Conservation (phyloP, 2,113 vertebrate species). For the Alouatta palliata region DNA sequence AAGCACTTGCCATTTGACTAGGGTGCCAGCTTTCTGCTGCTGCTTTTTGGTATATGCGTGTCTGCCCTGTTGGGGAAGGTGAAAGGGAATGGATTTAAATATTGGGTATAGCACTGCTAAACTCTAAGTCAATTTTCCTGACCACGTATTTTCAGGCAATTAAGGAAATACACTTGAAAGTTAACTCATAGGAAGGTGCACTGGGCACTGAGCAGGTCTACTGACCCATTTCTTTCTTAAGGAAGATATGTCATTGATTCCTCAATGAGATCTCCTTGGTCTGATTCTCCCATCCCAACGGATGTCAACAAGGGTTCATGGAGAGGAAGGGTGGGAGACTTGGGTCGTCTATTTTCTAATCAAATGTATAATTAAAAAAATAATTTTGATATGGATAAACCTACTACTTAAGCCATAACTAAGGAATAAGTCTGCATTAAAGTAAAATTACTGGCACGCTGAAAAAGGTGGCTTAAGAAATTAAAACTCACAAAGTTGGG, state of each 20-base stretch:
- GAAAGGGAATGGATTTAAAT: background rate
- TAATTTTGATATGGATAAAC: constrained; percentile 17
- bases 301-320: background rate
- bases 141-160: constrained; percentile 63
- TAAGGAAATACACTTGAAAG: constrained; percentile 79
- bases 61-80: background rate
- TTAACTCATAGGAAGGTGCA: constrained; percentile 63
- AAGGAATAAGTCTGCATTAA: background rate
- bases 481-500: background rate
- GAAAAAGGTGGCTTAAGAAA: constrained; percentile 26
- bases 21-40: background rate
- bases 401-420: constrained; percentile 15
- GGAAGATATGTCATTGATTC: constrained; percentile 59
- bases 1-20: background rate
- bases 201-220: constrained; percentile 10
- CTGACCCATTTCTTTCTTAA: constrained; percentile 56
- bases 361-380: constrained; percentile 58
- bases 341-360: constrained; percentile 75
- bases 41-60: background rate
- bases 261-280: constrained; percentile 20
- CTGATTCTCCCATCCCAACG: constrained; percentile 12
- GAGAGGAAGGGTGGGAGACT: constrained; percentile 4
- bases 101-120: background rate
- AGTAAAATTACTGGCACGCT: background rate
- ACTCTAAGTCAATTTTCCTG: constrained; percentile 68